These are phyloP conservation scores for Habrosyne pyritoides DNA, from an alignment of 2,888 invertebrate genomes.

Conservation along the genomic window DNA sequence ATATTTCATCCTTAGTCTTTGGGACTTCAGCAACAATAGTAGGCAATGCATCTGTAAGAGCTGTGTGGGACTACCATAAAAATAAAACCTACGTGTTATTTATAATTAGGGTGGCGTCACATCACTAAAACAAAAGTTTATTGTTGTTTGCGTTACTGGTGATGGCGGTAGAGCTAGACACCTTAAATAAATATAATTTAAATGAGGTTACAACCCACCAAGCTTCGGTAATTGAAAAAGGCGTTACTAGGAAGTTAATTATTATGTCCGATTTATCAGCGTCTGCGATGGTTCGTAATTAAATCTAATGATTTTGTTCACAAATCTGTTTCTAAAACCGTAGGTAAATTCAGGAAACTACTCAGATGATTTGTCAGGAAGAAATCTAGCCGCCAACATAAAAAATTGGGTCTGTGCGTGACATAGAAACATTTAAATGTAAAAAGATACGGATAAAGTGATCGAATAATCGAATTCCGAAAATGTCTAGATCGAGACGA, in stretches of 20 bases:
- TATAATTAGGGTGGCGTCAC: neutral
- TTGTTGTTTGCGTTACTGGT: neutral
- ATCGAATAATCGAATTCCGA: neutral
- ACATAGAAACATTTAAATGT: neutral
- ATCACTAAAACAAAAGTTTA: neutral
- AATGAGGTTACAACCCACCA: neutral
- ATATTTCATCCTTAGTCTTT: too few relatives aligned
- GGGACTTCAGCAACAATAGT: too few relatives aligned
- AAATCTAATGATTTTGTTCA: neutral
- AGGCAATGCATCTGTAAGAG: neutral
- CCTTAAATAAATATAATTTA: neutral
- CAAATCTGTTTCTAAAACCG: neutral
- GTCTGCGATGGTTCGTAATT: neutral
- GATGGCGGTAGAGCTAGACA: neutral
- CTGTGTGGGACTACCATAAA: neutral
- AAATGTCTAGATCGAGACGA: neutral
- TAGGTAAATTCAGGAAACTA: neutral
- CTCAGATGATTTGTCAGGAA: too few relatives aligned
- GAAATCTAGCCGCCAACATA: neutral
- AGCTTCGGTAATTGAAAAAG: neutral
- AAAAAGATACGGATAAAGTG: neutral
- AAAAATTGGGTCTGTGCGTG: neutral
- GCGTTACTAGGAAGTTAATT: neutral
- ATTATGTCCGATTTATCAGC: neutral
- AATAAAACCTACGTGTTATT: neutral